These are phyloP conservation scores for Brachionus calyciflorus DNA, from an alignment of 1,140 invertebrate genomes.

Conservation along the genomic window DNA sequence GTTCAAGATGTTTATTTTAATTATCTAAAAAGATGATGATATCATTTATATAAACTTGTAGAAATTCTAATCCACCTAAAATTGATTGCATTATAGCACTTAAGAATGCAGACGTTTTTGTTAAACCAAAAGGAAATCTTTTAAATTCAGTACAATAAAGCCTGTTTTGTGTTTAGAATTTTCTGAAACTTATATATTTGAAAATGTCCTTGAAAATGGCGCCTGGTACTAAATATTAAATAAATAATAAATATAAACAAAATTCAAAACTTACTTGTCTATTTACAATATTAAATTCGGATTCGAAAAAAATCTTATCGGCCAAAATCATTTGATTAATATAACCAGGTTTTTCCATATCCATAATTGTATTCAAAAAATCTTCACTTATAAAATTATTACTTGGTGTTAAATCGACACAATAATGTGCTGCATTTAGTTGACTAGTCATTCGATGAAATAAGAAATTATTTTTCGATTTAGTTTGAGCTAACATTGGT, in stretches of 20 bases:
- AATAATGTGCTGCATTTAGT: conserved; percentile 21
- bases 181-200: no score
- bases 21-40: no score
- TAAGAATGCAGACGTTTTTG: no score
- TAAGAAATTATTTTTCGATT: not conserved
- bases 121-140: no score
- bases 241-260: not conserved
- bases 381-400: not conserved
- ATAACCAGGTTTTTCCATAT: conserved; percentile 31
- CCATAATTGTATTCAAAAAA: conserved; percentile 10
- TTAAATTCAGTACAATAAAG: no score
- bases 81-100: no score
- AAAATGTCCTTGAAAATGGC: no score
- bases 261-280: not conserved
- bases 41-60: no score
- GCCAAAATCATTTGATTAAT: conserved; percentile 16
- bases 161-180: no score
- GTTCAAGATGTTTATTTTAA: no score
- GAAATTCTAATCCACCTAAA: no score
- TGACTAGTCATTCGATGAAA: conserved; percentile 12
- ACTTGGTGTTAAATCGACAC: conserved; percentile 9
- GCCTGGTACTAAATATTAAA: conserved; percentile 6
- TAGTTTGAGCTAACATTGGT: not conserved
- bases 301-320: conserved; percentile 15
- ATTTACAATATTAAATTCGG: conserved; percentile 9